Base-by-base conservation (phyloP, 2,113 vertebrate genomes). In the Lipophrys pholis region DNA sequence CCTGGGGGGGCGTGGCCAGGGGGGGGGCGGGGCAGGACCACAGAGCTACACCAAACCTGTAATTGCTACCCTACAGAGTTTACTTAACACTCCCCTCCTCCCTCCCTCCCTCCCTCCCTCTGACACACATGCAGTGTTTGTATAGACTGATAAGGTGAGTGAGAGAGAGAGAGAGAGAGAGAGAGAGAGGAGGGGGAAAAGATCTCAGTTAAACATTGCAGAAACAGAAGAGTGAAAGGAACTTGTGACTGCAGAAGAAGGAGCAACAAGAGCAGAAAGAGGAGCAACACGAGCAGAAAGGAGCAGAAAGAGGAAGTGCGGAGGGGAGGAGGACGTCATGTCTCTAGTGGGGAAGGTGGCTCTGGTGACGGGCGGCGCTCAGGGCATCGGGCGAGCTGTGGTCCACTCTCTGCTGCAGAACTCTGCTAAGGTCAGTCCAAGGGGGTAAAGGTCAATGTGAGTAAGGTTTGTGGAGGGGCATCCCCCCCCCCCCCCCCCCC, bases 311-410 rank as follows among this genome's bases (percentile, higher is more conserved):
- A 30, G 21, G 21, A 30, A 30, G 21, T 30, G 21, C 21, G 21
- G 21, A 30, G n/a, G n/a, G n/a, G n/a, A n/a, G n/a, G n/a, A n/a
- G 21, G 4, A 30, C 21, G 21, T 62, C 76, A 97, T 99, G 97
- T 94, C 96, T 85, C 94, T 97, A 74, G 91, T 85, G 73, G 95
- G 95, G 40, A 99, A 95, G 92, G 96, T 98, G 86, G 97, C 96
- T 15, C 93, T 99, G 90, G 96, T 99, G 81, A 99, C 97, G 0
- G 97, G 97, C 10, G 97, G 95, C 5, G 97, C 96, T 6, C 97
- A 99, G 89, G 97, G 97, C 72, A 99, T 99, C n/a, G 97, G 97
- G 42, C 87, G 92, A 52, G 96, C 97, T 0, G 94, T 91, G 38
- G 94, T 92, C 0, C 94, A 96, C 72, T 93, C 89, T 1, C 94